Base-by-base conservation (phyloP, 2,888 invertebrate genomes). In the Drosophila kanekoi region DNA sequence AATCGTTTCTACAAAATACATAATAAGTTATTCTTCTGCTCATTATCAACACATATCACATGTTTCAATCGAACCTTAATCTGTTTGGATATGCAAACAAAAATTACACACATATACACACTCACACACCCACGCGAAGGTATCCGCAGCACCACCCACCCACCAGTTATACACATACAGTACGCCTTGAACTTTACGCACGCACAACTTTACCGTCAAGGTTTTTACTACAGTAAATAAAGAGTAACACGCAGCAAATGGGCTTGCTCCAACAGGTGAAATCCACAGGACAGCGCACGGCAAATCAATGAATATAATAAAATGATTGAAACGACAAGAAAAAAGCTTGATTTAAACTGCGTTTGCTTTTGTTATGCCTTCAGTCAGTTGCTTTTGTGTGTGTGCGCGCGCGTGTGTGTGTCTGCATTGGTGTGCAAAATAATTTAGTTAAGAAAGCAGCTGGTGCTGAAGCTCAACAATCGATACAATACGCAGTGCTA, bases 291-390 rank as follows among this genome's bases (percentile, higher is more conserved):
- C 8, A 40, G 20, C 23, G 3, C n/a, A n/a, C 14, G 37, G 35
- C 35, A 11, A 48, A 32, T 10, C n/a, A 14, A 14, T 37, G 9
- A 32, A 37, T 35, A n/a, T 28, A 18, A 18, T 32, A 13, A 48
- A 35, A 14, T 33, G 57, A 44, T 48, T 48, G 33, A 14, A 54
- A 53, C 32, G 10, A n/a, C 10, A 45, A 56, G 33, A 54, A 16
- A 51, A 61, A 59, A 62, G 37, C 44, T 52, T 13, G 37, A 45
- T 38, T 54, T 11, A 10, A 63, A 70, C 53, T 72, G 54, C 53
- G 48, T 56, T 64, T 71, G 70, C 70, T 86, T 67, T 80, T 86
- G 80, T 86, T 82, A 71, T 82, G 80, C 61, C 77, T 85, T 60
- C 43, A 60, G 35, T 11, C 37, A 18, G 32, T 48, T 20, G 23